Conservation (phyloP, 2,113 vertebrate species). For the Oryzias melastigma region DNA sequence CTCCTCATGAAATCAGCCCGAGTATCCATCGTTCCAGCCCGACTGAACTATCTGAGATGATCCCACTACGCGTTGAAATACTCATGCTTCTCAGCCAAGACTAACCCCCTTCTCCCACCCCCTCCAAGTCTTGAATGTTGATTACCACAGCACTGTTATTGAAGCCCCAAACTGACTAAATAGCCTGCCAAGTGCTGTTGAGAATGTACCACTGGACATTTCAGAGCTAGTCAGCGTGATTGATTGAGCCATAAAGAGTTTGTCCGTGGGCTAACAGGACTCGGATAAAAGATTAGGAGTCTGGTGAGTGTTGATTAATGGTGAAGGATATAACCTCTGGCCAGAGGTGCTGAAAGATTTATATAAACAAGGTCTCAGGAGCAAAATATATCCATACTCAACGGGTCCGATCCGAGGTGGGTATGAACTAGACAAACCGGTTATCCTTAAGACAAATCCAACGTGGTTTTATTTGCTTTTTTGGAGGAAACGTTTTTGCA, state of each 20-base stretch:
- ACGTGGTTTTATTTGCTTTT: slow-evolving; percentile 6
- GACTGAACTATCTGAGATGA: slow-evolving; percentile 11
- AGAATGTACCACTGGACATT: slow-evolving; percentile 49
- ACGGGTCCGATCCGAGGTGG: slow-evolving; percentile 29
- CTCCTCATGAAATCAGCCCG: slow-evolving; percentile 18
- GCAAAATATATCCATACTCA: slow-evolving; percentile 32
- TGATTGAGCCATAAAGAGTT: slow-evolving; percentile 70
- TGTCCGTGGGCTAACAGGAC: slow-evolving; percentile 60
- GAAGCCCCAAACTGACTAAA: slow-evolving; percentile 26
- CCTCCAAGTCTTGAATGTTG: slow-evolving; percentile 12
- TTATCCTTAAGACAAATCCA: slow-evolving; percentile 41
- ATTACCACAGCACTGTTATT: slow-evolving; percentile 30
- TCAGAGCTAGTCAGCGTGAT: slow-evolving; percentile 64
- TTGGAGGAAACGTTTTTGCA: slow-evolving; percentile 23
- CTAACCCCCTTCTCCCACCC: background rate
- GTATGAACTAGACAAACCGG: slow-evolving; percentile 32
- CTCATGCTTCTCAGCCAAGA: background rate
- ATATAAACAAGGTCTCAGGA: slow-evolving; percentile 43
- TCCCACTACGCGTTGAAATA: slow-evolving; percentile 12
- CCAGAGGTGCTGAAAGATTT: slow-evolving; percentile 54
- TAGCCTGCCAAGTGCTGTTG: slow-evolving; percentile 26
- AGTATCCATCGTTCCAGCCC: slow-evolving; percentile 16
- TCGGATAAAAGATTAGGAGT: slow-evolving; percentile 64
- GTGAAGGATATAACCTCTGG: slow-evolving; percentile 50
- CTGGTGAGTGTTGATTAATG: slow-evolving; percentile 68